These are phyloP conservation scores for Zapus hudsonius DNA, from an alignment of 2,113 vertebrate species.

Conservation along the genomic window DNA sequence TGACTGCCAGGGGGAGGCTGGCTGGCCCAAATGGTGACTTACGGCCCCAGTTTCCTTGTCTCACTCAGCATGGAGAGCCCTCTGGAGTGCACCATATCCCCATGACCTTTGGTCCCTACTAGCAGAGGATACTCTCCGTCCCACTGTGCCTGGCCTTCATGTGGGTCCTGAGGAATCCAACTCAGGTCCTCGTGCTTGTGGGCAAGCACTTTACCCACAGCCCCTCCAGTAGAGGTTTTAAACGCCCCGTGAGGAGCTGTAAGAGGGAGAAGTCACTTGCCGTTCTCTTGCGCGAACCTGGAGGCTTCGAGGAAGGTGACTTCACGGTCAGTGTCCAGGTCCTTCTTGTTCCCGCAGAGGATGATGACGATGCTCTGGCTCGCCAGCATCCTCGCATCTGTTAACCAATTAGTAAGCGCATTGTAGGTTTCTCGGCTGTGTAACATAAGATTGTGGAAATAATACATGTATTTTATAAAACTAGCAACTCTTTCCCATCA, in stretches of 20 bases:
- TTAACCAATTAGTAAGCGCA: conserved; percentile 90
- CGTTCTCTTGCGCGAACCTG: conserved; percentile 89
- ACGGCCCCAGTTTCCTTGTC: background rate
- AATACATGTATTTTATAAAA: conserved; percentile 77
- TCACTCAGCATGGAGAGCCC: background rate
- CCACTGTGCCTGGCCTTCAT: too few relatives aligned
- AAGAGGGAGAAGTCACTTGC: conserved; percentile 74
- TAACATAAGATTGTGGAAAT: conserved; percentile 77
- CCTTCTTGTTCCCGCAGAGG: conserved; percentile 89
- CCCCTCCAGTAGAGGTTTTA: too few relatives aligned
- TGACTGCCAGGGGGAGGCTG: background rate
- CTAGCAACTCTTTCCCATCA: conserved; percentile 65
- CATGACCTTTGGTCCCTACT: background rate
- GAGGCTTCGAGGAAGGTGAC: conserved; percentile 90
- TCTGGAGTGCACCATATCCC: accelerated
- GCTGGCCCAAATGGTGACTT: background rate
- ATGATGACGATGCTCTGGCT: conserved; percentile 90
- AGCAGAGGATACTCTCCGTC: background rate
- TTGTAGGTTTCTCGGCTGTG: conserved; percentile 90
- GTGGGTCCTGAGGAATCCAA: too few relatives aligned
- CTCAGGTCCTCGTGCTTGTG: too few relatives aligned
- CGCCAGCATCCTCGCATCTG: conserved; percentile 89
- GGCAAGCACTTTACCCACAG: too few relatives aligned
- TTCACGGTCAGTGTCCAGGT: conserved; percentile 88
- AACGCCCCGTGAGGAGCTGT: background rate